A percentile compares a stretch with the other conserved stretches of the same genome.
These are phyloP conservation scores for Petrocephalus schoutedeni DNA, from an alignment of 2,797 vertebrate genomes.

Conservation along the genomic window DNA sequence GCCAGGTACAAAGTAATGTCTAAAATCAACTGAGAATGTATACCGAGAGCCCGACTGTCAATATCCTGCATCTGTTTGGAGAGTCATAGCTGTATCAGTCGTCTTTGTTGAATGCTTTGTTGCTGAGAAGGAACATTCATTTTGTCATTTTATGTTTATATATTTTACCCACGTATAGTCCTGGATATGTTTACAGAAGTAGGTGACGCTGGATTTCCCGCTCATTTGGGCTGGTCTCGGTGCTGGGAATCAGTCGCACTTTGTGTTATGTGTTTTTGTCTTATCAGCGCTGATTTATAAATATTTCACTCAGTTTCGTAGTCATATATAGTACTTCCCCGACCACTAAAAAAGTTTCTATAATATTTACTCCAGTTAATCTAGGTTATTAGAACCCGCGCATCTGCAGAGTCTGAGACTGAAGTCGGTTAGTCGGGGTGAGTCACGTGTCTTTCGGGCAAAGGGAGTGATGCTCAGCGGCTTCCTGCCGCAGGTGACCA, in stretches of 20 bases:
- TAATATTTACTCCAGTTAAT: not conserved
- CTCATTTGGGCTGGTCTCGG: not conserved
- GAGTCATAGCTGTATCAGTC: not conserved
- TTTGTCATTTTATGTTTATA: not conserved
- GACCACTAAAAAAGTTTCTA: not conserved
- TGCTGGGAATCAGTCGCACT: not conserved
- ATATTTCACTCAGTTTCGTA: not conserved
- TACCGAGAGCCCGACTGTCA: not conserved
- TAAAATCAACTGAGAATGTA: not conserved
- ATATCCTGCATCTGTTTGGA: not conserved
- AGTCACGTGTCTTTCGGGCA: slow-evolving; percentile 1
- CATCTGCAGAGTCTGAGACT: not conserved
- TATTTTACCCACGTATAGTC: not conserved
- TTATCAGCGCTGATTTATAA: not conserved
- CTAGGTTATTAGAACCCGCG: not conserved
- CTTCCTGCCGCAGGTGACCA: not conserved
- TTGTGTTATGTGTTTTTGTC: not conserved
- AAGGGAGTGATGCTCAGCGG: not conserved
- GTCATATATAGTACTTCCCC: not conserved
- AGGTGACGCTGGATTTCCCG: not conserved
- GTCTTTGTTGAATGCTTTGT: not conserved
- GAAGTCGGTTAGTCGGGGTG: not conserved
- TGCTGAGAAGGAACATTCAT: not conserved
- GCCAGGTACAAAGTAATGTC: not conserved
- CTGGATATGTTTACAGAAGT: not conserved